A percentile compares a stretch with the other conserved stretches of the same genome.
Evolutionary conservation across 2,888 invertebrate genomes (phyloP).

Genomic region (Helobdella robusta): DNA sequence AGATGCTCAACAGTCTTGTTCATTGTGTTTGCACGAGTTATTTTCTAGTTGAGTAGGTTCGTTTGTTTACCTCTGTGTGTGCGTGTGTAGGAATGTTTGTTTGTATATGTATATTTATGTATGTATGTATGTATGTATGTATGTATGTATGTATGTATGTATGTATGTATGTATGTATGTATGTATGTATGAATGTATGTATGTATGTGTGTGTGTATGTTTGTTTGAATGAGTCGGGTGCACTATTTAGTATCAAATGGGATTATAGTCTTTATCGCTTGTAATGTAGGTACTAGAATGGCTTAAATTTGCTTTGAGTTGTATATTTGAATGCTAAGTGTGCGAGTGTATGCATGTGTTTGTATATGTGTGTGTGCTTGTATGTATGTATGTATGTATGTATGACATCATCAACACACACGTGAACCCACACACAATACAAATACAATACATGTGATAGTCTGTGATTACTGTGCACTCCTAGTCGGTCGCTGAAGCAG

Average conservation of each 20-base stretch:
- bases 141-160: conserved; percentile 2
- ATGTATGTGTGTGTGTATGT: conserved; percentile 3
- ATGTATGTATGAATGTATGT: conserved; percentile 1
- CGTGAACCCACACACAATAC: too few species aligned
- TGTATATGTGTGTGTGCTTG: not conserved
- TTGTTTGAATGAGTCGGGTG: not conserved
- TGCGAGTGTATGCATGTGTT: not conserved
- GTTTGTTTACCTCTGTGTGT: not conserved
- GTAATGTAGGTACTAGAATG: too few species aligned
- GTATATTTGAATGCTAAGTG: not conserved
- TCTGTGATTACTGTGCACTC: too few species aligned
- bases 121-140: conserved; percentile 2
- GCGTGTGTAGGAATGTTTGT: not conserved
- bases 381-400: conserved; percentile 2
- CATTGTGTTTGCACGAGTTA: too few species aligned
- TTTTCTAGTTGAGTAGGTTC: not conserved
- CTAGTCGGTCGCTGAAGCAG: too few species aligned
- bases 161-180: conserved; percentile 2
- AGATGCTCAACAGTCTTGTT: too few species aligned
- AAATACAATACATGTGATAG: too few species aligned
- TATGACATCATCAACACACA: too few species aligned
- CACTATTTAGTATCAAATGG: too few species aligned
- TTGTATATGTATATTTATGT: not conserved
- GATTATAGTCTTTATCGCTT: too few species aligned
- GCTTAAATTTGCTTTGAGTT: too few species aligned